These are phyloP conservation scores for Tapirus indicus DNA, from an alignment of 2,797 vertebrate genomes.

Conservation along the genomic window DNA sequence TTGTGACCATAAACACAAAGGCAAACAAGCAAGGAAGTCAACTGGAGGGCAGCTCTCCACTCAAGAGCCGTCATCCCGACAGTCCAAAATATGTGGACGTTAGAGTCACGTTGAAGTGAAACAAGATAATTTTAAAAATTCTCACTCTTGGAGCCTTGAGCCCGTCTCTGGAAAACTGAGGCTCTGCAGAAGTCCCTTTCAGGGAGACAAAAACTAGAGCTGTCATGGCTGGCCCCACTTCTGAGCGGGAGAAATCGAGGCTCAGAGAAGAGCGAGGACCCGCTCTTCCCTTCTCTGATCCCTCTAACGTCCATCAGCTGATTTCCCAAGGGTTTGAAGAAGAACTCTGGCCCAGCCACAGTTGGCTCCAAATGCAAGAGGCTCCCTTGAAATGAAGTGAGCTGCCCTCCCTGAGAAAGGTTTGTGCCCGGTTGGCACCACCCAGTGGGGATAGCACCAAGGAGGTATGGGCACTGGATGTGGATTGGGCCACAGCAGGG, in stretches of 20 bases:
- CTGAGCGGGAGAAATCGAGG: not conserved
- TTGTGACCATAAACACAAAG: not conserved
- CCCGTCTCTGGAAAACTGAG: not conserved
- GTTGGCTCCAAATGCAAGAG: not conserved
- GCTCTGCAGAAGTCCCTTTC: not conserved
- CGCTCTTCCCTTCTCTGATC: not conserved
- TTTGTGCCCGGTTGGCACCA: not conserved
- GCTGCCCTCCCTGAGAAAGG: not conserved
- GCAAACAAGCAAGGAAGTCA: not conserved
- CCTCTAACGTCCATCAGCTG: not conserved
- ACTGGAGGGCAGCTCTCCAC: no score
- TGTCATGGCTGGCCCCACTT: no score
- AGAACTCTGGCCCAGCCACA: not conserved
- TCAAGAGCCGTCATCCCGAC: not conserved
- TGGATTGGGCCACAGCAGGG: not conserved
- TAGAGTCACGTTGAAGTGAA: not conserved
- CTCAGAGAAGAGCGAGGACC: not conserved
- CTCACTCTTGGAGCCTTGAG: not conserved
- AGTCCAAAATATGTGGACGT: not conserved
- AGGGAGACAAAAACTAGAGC: not conserved
- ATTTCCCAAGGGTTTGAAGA: not conserved
- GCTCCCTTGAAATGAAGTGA: not conserved
- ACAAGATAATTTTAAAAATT: not conserved
- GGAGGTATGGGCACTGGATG: accelerated
- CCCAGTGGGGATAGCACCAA: not conserved